A percentile compares a stretch with the other conserved stretches of the same genome.
Conservation (phyloP, 1,140 invertebrate species). For the Panulirus ornatus region DNA sequence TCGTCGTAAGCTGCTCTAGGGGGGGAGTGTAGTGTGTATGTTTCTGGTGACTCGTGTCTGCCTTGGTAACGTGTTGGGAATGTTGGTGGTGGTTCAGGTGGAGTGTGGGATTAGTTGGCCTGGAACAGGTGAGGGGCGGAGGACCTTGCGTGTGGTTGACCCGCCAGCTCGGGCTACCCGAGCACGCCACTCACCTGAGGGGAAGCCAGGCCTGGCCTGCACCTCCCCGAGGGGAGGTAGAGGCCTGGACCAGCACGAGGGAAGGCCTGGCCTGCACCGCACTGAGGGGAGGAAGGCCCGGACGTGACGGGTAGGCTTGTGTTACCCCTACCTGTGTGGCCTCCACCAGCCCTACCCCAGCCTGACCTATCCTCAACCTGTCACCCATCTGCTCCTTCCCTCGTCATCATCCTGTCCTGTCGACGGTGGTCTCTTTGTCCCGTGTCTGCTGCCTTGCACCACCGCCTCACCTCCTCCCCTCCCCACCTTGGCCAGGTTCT, state of each 20-base stretch:
- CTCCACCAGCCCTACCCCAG: no score
- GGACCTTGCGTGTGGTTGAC: slow-evolving; percentile 27
- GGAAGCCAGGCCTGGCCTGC: slow-evolving; percentile 18
- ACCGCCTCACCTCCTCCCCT: background rate
- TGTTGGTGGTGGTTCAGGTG: slow-evolving; percentile 13
- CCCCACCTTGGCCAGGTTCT: background rate
- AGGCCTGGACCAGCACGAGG: no score
- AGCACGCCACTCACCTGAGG: slow-evolving; percentile 26
- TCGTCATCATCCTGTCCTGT: background rate
- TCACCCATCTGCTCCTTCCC: background rate
- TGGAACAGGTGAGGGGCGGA: slow-evolving; percentile 46
- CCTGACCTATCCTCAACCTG: background rate
- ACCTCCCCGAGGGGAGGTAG: no score
- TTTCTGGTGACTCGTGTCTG: background rate
- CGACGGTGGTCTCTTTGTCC: background rate
- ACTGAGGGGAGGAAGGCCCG: no score
- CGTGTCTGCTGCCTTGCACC: no score
- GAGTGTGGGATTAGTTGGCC: slow-evolving; percentile 44
- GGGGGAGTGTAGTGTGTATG: background rate
- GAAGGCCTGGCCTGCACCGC: no score
- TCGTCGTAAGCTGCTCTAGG: background rate
- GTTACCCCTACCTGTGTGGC: no score
- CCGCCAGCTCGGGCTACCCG: slow-evolving; percentile 13
- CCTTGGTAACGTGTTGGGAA: slow-evolving; percentile 16
- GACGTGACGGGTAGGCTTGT: no score